Evolutionary conservation across 2,113 vertebrate species (phyloP), one percentile per base, ranked within the genome.

Genomic region (Ellobius talpinus): DNA sequence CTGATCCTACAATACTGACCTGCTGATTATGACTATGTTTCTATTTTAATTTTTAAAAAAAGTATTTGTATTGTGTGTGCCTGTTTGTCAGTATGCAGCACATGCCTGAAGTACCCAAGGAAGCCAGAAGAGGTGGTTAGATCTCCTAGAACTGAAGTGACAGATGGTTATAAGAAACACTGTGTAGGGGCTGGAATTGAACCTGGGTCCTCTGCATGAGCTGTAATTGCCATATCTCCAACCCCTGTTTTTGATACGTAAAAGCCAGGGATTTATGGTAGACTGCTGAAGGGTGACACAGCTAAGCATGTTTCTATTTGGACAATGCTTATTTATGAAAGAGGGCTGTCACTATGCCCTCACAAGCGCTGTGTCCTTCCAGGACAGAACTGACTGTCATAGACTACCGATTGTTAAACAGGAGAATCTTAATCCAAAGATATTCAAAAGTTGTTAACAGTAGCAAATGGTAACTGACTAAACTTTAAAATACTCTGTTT

Each of bases 391-490:
- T n/a, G n/a, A n/a, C n/a, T n/a, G 36, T 73, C 17, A 70, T 26
- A 85, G 82, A 68, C 17, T 29, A 94, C 68, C 42, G 73, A 66
- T 91, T 63, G 66, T 72, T 84, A 72, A 81, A 74, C 63, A 87
- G 42, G 58, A 81, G 23, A 72, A 47, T 39, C 42, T 58, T 72
- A 89, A n/a, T 94, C 10, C 63, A 95, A 96, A 93, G 61, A 55
- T 36, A 61, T 45, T 87, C 29, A 76, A 95, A 8, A 91, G 61
- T 13, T 23, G 31, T 61, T 33, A 89, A 87, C 58, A 74, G 86
- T 0, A 78, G 61, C 58, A 97, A 97, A 89, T 61, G 42, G 17
- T 33, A 85, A 90, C 55, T 58, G 87, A 79, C 24, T 50, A 65
- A 16, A 87, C 42, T 84, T 95, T 36, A n/a, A 90, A 93, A 90